phyloP scores from a whole-genome alignment of 2,888 invertebrate species.

The Pristionchus arcanus region DNA sequence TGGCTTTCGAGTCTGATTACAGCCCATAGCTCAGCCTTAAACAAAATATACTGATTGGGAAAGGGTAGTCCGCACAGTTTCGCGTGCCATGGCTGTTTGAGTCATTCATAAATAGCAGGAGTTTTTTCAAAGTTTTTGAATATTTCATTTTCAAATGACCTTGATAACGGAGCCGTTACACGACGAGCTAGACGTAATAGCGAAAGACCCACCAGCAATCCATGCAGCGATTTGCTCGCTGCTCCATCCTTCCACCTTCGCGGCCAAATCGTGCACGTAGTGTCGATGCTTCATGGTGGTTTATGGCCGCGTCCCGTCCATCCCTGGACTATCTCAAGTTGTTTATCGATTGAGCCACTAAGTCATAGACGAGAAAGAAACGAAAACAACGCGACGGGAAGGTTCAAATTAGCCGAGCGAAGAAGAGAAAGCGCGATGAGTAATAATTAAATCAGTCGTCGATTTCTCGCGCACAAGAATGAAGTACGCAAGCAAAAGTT shows the following conservation, averaged over 20 bases:
- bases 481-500: background rate
- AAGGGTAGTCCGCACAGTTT: background rate
- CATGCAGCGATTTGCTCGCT: slow-evolving; percentile 66
- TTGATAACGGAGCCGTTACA: background rate
- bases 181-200: background rate
- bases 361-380: background rate
- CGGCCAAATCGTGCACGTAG: slow-evolving; percentile 30
- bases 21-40: background rate
- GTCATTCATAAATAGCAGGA: too few species aligned
- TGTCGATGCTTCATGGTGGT: slow-evolving; percentile 48
- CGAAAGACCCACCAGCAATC: slow-evolving; percentile 64
- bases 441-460: slow-evolving; percentile 37
- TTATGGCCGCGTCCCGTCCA: slow-evolving; percentile 40
- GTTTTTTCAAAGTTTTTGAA: background rate
- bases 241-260: slow-evolving; percentile 64
- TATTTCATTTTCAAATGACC: background rate
- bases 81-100: background rate
- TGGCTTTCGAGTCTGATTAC: background rate
- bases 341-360: background rate
- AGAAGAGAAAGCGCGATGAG: slow-evolving; percentile 23
- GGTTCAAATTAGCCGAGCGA: slow-evolving; percentile 5
- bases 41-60: background rate
- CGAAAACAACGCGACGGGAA: background rate
- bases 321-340: slow-evolving; percentile 11
- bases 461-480: background rate